A percentile compares a stretch with the other conserved stretches of the same genome.
Evolutionary conservation across 1,140 invertebrate species (phyloP).

Genomic region (Orchesella cincta): DNA sequence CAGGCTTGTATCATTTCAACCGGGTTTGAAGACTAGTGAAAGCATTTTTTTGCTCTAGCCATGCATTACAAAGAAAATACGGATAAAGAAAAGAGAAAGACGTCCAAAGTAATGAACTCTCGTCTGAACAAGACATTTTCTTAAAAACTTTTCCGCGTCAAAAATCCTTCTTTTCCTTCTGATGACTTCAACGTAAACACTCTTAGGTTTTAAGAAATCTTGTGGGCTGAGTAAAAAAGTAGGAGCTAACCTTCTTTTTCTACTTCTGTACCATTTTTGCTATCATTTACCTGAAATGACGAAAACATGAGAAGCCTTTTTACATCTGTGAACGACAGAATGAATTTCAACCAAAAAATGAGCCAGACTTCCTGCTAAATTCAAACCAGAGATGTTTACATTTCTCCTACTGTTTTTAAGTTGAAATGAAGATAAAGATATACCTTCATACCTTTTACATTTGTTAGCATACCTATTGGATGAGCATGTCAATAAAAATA

Average conservation of each 20-base stretch:
- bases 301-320: background rate
- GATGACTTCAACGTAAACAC: no score
- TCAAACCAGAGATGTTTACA: no score
- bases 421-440: no score
- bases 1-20: no score
- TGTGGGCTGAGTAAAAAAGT: no score
- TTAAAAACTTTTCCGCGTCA: background rate
- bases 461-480: no score
- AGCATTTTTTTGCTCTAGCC: background rate
- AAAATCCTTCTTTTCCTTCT: background rate
- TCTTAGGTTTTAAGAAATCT: no score
- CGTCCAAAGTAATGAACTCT: background rate
- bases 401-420: no score
- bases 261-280: background rate
- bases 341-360: background rate
- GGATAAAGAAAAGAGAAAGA: background rate
- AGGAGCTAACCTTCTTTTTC: background rate
- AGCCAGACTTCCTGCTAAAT: background rate
- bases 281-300: conserved; percentile 11
- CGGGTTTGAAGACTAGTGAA: no score
- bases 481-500: no score
- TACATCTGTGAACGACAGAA: background rate
- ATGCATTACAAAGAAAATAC: background rate
- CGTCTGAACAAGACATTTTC: background rate
- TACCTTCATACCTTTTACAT: no score